Percentiles rank a stretch among this genome's conserved stretches.
phyloP scores from a whole-genome alignment of 1,140 invertebrate genomes.

The Calephelis nemesis region DNA sequence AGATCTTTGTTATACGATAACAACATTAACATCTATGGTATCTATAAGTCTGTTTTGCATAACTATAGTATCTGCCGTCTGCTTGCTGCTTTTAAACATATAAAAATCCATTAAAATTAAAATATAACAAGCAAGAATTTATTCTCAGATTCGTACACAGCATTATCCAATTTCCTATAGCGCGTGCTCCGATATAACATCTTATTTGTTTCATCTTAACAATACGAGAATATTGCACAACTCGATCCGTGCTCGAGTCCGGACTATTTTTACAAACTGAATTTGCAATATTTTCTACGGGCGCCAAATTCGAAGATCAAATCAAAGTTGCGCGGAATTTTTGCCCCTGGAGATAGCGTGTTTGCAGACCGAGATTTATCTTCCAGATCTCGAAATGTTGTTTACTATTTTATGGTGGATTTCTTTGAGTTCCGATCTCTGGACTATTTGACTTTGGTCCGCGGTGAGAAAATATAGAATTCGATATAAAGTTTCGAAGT shows the following conservation, averaged over 20 bases:
- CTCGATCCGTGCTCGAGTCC: constrained; percentile 11
- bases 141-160: not conserved
- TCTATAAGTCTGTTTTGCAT: no score
- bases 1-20: no score
- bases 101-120: no score
- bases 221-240: constrained; percentile 13
- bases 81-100: no score
- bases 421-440: constrained; percentile 38
- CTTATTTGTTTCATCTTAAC: constrained; percentile 18
- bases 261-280: constrained; percentile 31
- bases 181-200: constrained; percentile 6
- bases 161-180: not conserved
- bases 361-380: constrained; percentile 47
- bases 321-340: constrained; percentile 46
- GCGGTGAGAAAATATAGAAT: constrained; percentile 42
- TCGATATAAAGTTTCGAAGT: constrained; percentile 40
- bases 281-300: constrained; percentile 47
- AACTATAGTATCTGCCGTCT: no score
- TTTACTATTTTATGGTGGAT: constrained; percentile 50
- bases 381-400: constrained; percentile 48
- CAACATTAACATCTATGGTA: no score
- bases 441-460: constrained; percentile 36
- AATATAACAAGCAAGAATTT: no score
- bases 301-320: constrained; percentile 45
- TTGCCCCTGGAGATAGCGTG: constrained; percentile 39